These are phyloP conservation scores for Conus canariensis DNA, from an alignment of 2,888 invertebrate genomes.

Conservation along the genomic window DNA sequence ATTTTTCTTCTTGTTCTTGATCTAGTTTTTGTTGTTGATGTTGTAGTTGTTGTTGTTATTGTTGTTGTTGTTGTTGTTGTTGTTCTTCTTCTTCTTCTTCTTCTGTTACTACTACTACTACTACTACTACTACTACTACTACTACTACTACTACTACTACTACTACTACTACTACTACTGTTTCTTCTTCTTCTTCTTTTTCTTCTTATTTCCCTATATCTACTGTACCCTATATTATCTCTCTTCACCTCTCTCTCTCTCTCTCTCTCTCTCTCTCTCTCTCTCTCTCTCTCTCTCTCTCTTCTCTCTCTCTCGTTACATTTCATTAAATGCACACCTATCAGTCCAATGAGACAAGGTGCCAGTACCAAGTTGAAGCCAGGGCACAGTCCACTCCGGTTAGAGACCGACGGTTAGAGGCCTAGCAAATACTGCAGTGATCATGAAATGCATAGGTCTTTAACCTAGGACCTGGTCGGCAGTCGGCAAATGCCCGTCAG, in stretches of 20 bases:
- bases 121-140: background rate
- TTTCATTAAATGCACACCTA: too few relatives aligned
- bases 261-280: constrained; percentile 25
- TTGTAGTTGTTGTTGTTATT: background rate
- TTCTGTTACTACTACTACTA: too few relatives aligned
- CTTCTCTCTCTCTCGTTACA: background rate
- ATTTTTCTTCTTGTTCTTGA: background rate
- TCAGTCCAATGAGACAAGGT: too few relatives aligned
- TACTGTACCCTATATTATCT: background rate
- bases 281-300: constrained; percentile 27
- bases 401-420: too few relatives aligned
- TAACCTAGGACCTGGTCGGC: too few relatives aligned
- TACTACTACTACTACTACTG: background rate
- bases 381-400: too few relatives aligned
- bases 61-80: background rate
- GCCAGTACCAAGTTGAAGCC: too few relatives aligned
- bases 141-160: background rate
- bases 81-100: too few relatives aligned
- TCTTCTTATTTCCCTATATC: background rate
- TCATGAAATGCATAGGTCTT: too few relatives aligned
- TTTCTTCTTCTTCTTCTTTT: background rate
- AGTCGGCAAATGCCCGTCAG: too few relatives aligned
- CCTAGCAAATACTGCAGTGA: too few relatives aligned
- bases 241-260: too few relatives aligned
- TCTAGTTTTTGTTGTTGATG: background rate